Evolutionary conservation across 2,888 invertebrate species (phyloP), one percentile per base, ranked within the genome.

Genomic region (Hydropsyche betteni): DNA sequence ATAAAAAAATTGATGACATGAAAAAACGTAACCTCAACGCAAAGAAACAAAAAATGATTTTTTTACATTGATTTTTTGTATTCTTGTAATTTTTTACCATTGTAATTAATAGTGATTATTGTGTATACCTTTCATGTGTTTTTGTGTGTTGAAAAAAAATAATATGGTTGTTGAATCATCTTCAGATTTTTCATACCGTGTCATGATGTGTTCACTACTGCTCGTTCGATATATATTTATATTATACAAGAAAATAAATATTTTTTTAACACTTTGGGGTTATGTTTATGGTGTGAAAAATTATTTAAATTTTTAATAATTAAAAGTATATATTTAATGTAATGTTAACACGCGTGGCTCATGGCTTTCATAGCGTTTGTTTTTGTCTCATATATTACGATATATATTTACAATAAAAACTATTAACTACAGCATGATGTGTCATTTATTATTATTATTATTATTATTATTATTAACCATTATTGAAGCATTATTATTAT

Each of bases 401-500:
- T 75, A 76, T 78, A 51, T 74, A 74, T 74, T 74, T 74, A 74
- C 68, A 74, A 74, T 74, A 68, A 74, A 74, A 73, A 74, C 68
- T 74, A 74, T 74, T 64, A 74, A 74, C 68, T 74, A 76, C 77
- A 76, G 78, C 78, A 79, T 79, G 78, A 79, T 74, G 77, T 74
- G 75, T 78, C 75, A 70, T 61, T 55, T 74, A 76, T 71, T 75
- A 78, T 76, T 87, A 87, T 87, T 86, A 44, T 76, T 87, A 87
- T 87, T 86, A 44, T 68, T 75, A 76, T 24, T 24, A 24, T 69
- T 76, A 78, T 76, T 87, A 87, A 87, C 86, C 87, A 88, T 86
- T 87, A 87, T 85, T 85, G 86, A 87, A 86, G 85, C 85, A 86
- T 87, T 64, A 55, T 55, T 55, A 55, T 55, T 55, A 55, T 55